Base-by-base conservation (phyloP, 2,797 vertebrate species). In the Darevskia mixta region DNA sequence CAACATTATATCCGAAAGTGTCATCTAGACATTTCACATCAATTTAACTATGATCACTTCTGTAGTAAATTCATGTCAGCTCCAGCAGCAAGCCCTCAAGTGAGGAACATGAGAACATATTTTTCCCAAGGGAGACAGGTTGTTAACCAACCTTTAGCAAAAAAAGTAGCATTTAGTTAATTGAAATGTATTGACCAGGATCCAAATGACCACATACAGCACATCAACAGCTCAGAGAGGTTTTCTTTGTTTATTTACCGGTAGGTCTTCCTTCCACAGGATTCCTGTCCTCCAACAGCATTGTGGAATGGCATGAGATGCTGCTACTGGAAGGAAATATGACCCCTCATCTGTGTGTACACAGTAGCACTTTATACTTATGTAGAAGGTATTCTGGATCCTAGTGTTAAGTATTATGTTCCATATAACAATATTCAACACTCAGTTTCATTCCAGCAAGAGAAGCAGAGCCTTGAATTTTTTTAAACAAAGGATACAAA, bases 401-500 rank as follows among this genome's bases (percentile, higher is more conserved):
- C 23, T 23, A 27, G 6, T 32, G 13, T 38, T 61, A 23, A 11
- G n/a, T 25, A 83, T 32, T 4, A 58, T 32, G 8, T 86, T 86
- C 41, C 61, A 35, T 29, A 69, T 32, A 75, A n/a, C 11, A 58
- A n/a, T 72, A 43, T 38, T 83, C 35, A 72, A 55, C 49, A 15
- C 35, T 78, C 3, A 64, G 18, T 75, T 29, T 85, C 41, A 64
- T 32, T 80, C 67, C 61, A 80, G 77, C 77, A 94, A 97, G 94
- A 96, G 93, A 95, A 91, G 83, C 79, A 0, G 5, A 96, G 78
- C 1, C 95, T 87, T 32, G 29, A 25, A 64, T 10, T 95, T 96
- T 94, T 96, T 96, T 96, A 97, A 97, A 97, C 95, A 96, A 97
- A 97, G 95, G 97, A 97, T 97, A 97, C 93, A 97, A 97, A 97